These are phyloP conservation scores for Trididemnum miniatum DNA, from an alignment of 23 tunicate genomes.

Conservation along the genomic window DNA sequence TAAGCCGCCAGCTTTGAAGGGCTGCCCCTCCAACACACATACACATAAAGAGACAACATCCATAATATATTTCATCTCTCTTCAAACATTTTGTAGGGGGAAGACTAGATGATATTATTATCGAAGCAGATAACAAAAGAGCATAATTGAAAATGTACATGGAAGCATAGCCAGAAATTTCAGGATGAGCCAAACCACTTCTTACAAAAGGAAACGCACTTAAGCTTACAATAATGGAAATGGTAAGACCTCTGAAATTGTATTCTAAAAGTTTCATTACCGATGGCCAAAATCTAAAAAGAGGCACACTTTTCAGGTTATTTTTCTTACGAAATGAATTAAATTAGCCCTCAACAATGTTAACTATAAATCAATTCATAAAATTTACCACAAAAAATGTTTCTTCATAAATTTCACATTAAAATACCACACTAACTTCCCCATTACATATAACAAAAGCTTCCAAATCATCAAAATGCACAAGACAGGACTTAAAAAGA, in stretches of 20 bases:
- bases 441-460: too few relatives aligned
- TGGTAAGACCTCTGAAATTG: slow-evolving; percentile 15
- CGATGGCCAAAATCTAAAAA: too few relatives aligned
- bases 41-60: slow-evolving; percentile 63
- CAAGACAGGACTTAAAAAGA: too few relatives aligned
- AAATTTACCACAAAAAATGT: too few relatives aligned
- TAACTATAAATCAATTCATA: too few relatives aligned
- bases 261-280: too few relatives aligned
- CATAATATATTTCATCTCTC: slow-evolving; percentile 43
- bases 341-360: too few relatives aligned
- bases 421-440: too few relatives aligned
- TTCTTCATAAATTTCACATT: too few relatives aligned
- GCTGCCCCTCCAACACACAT: slow-evolving; percentile 35
- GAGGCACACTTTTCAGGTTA: too few relatives aligned
- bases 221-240: slow-evolving; percentile 12
- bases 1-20: slow-evolving; percentile 18
- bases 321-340: too few relatives aligned
- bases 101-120: background rate
- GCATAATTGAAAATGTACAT: slow-evolving; percentile 13
- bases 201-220: slow-evolving; percentile 21
- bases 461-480: too few relatives aligned
- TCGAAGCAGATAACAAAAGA: background rate
- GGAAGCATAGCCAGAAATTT: slow-evolving; percentile 2
- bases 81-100: slow-evolving; percentile 26
- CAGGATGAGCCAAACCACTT: background rate